Conservation (phyloP, 2,113 vertebrate genomes). For the Dicerorhinus sumatrensis region DNA sequence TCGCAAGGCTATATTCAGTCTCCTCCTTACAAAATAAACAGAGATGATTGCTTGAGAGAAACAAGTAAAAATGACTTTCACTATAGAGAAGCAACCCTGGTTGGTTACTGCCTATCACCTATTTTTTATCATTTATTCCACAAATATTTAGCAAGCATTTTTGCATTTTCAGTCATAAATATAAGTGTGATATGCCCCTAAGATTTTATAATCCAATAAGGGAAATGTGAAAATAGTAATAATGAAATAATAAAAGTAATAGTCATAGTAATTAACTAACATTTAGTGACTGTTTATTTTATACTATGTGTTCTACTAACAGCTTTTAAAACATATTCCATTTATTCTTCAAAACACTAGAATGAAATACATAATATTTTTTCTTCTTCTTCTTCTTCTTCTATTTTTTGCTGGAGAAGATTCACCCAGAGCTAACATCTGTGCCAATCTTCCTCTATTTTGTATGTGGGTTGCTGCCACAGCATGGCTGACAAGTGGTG, state of each 20-base stretch:
- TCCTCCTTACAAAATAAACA: constrained; percentile 54
- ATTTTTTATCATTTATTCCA: not conserved
- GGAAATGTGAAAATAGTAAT: not conserved
- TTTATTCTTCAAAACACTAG: not conserved
- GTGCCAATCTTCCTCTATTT: too few species aligned
- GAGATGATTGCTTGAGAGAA: not conserved
- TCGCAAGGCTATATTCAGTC: not conserved
- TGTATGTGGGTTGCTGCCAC: too few species aligned
- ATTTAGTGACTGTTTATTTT: not conserved
- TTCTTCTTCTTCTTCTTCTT: too few species aligned
- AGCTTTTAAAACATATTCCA: not conserved
- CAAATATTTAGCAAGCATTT: not conserved
- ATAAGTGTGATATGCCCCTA: not conserved
- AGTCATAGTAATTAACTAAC: not conserved
- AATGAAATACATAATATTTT: not conserved
- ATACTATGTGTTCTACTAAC: not conserved
- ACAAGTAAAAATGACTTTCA: not conserved
- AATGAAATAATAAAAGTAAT: not conserved
- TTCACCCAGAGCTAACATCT: too few species aligned
- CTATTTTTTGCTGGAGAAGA: too few species aligned
- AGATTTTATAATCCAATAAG: not conserved
- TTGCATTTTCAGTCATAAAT: not conserved
- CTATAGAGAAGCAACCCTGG: not conserved
- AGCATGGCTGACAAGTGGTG: too few species aligned
- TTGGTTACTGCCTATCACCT: not conserved